Base-by-base conservation (phyloP, 1,140 invertebrate species). In the Leptoteleia sp. region DNA sequence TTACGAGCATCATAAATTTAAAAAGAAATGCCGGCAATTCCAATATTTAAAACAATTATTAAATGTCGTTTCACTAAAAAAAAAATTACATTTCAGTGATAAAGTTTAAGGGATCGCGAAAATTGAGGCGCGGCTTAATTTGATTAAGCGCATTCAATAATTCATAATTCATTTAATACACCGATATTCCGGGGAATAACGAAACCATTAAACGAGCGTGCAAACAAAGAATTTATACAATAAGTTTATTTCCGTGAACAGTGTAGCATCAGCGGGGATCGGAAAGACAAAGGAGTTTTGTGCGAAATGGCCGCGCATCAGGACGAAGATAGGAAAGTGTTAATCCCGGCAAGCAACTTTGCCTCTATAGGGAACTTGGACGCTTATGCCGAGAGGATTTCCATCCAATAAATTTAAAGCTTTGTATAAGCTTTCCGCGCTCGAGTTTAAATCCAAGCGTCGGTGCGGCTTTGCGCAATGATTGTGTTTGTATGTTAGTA, bases 341-440 rank as follows among this genome's bases (percentile, higher is more conserved):
- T 90, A 90, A 90, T 90, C 88, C 87, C 73, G 59, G 67, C 64
- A 81, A 82, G 87, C 84, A 89, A 89, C 84, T 89, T 89, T 86
- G 85, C 83, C 79, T 84, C 81, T 86, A 83, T 83, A 83, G 83
- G 82, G 85, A 89, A 87, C 81, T 87, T 88, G 83, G 83, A 81
- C 87, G 84, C 88, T 89, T 86, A 89, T 85, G 83, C 84, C 82
- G 80, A 80, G 87, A 89, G 88, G 88, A 90, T 90, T 90, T 88
- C 81, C 87, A 89, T 89, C 84, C 85, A 89, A 90, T 90, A 90
- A 90, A 90, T 90, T 90, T 80, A 50, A 77, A 89, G 89, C 89
- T 90, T 90, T 90, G 88, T 88, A 88, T 90, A 90, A 90, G 89
- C 89, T 90, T 90, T 90, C 83, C 85, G 82, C 88, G 87, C 87